Conservation (phyloP, 2,888 invertebrate species). For the Spodoptera littoralis region DNA sequence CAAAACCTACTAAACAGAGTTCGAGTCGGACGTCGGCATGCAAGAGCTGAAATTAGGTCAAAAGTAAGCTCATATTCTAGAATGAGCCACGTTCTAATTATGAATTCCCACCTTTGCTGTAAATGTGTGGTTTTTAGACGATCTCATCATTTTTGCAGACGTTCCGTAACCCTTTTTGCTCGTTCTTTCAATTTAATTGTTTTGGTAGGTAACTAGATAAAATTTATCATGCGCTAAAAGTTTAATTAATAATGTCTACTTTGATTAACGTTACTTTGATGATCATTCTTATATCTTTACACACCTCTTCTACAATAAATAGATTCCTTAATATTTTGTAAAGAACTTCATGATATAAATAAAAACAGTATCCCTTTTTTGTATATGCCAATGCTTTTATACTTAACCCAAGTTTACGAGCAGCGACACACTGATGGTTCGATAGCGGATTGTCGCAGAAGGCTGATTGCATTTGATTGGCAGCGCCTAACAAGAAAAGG, state of each 20-base stretch:
- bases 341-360: slow-evolving; percentile 26
- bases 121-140: slow-evolving; percentile 37
- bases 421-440: slow-evolving; percentile 22
- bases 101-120: slow-evolving; percentile 40
- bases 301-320: too few species aligned
- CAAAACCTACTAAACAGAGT: slow-evolving; percentile 60
- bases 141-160: slow-evolving; percentile 36
- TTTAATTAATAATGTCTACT: too few species aligned
- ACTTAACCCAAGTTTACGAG: slow-evolving; percentile 19
- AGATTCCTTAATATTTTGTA: not conserved
- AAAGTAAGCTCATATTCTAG: slow-evolving; percentile 55
- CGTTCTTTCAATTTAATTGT: not conserved
- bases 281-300: too few species aligned
- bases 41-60: slow-evolving; percentile 52
- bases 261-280: too few species aligned
- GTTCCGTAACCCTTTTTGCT: slow-evolving; percentile 22
- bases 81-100: slow-evolving; percentile 53
- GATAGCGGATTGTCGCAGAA: slow-evolving; percentile 36
- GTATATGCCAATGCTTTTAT: slow-evolving; percentile 36
- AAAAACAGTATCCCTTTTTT: slow-evolving; percentile 35
- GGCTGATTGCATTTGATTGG: slow-evolving; percentile 56
- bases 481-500: slow-evolving; percentile 68
- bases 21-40: slow-evolving; percentile 44
- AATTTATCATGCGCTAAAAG: too few species aligned
- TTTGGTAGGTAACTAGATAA: too few species aligned